Evolutionary conservation across 2,797 vertebrate genomes (phyloP).

Genomic region (Dryobates pubescens): DNA sequence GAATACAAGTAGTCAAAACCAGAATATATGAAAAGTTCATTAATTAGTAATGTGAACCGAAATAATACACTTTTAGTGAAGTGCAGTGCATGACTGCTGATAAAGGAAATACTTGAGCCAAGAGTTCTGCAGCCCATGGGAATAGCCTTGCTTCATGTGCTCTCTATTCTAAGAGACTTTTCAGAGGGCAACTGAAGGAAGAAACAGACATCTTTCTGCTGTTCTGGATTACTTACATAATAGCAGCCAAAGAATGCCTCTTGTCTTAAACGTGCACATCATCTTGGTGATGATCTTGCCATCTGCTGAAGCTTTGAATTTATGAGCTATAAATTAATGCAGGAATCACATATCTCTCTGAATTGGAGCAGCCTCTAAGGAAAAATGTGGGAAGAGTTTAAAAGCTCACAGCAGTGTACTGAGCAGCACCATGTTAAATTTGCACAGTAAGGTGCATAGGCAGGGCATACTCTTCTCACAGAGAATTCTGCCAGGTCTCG

Average conservation of each 20-base stretch:
- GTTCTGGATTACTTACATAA: neutral
- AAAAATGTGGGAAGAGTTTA: conserved; percentile 1
- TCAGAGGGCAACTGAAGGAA: neutral
- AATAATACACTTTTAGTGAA: neutral
- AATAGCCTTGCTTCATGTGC: neutral
- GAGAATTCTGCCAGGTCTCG: neutral
- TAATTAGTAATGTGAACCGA: neutral
- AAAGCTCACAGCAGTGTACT: neutral
- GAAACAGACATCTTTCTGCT: neutral
- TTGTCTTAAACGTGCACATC: neutral
- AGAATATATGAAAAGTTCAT: neutral
- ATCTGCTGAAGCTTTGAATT: conserved; percentile 7
- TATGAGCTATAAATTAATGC: neutral
- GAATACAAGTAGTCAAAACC: neutral
- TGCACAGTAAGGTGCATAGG: neutral
- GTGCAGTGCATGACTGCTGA: neutral
- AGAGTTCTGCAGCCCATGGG: neutral
- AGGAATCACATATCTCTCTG: neutral
- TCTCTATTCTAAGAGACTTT: neutral
- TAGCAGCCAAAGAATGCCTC: neutral
- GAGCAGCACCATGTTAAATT: neutral
- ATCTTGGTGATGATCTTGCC: conserved; percentile 21
- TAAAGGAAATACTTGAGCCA: neutral
- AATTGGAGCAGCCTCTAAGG: neutral
- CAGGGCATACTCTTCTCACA: neutral